Evolutionary conservation across 2,113 vertebrate species (phyloP), one percentile per base, ranked within the genome.

Genomic region (Lichenostomus cassidix): DNA sequence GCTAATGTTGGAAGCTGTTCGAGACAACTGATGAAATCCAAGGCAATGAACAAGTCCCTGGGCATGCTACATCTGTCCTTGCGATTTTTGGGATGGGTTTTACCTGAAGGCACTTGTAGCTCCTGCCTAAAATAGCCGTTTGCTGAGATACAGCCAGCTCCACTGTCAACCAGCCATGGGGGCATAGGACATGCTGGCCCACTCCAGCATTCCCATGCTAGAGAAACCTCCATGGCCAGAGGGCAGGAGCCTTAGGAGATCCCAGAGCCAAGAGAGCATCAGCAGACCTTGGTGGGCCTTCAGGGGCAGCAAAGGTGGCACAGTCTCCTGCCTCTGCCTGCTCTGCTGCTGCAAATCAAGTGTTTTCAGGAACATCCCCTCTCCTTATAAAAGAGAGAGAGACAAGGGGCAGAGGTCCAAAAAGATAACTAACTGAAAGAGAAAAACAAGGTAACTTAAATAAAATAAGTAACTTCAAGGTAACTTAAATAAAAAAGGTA

Each of bases 21-120:
- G 11, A 41, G 56, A 46, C 28, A 79, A 46, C 11, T 27, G 15
- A 59, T 29, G 14, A 93, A 75, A 69, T 15, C 16, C 49, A 65
- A 0, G 0, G 22, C 1, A 2, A 89, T 21, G 14, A 29, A 12
- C 9, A 58, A 74, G 25, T 56, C 29, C 42, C 41, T 47, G 23
- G 5, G 20, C 60, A 58, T 14, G 12, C n/a, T 53, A 37, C 28
- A 49, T 25, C 17, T 80, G 19, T 29, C 56, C 44, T n/a, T 64
- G 33, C 25, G 55, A 47, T 25, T 81, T 49, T 3, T 3, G 10
- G 46, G 46, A 89, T 83, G 25, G 9, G 31, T 83, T 86, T 80
- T 69, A 33, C 62, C 67, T 60, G 37, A 2, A 39, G 58, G 24
- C 53, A 86, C 37, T 63, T 86, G 33, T 60, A 53, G 49, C 31